Conservation (phyloP, 2,797 vertebrate species). For the Pangasius mekongensis region DNA sequence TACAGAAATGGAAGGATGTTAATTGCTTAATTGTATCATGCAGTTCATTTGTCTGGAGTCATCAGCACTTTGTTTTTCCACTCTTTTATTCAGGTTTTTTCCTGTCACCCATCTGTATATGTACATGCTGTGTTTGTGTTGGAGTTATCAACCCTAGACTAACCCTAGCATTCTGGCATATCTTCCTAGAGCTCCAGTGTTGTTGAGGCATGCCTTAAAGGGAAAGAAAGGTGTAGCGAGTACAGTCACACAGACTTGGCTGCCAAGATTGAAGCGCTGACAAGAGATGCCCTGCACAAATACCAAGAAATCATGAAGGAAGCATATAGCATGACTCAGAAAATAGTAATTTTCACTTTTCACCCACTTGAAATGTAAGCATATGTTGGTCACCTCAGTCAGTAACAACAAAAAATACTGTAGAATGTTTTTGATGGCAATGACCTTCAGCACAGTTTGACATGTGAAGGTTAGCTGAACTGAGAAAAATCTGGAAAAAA, state of each 20-base stretch:
- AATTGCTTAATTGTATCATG: background rate
- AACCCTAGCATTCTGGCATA: background rate
- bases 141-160: background rate
- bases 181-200: slow-evolving; percentile 19
- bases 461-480: background rate
- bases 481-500: background rate
- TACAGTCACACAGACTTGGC: slow-evolving; percentile 63
- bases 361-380: background rate
- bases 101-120: background rate
- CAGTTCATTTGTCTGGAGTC: background rate
- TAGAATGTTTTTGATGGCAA: background rate
- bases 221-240: slow-evolving; percentile 51
- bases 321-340: background rate
- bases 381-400: background rate
- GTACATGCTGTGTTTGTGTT: no score
- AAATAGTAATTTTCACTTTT: background rate
- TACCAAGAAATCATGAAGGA: background rate
- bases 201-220: background rate
- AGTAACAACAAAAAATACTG: background rate
- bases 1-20: background rate
- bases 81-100: background rate
- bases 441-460: background rate
- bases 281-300: background rate
- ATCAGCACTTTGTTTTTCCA: background rate
- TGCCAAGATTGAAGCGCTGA: slow-evolving; percentile 67